These are phyloP conservation scores for Peromyscus californicus DNA, from an alignment of 2,113 vertebrate genomes.

Conservation along the genomic window DNA sequence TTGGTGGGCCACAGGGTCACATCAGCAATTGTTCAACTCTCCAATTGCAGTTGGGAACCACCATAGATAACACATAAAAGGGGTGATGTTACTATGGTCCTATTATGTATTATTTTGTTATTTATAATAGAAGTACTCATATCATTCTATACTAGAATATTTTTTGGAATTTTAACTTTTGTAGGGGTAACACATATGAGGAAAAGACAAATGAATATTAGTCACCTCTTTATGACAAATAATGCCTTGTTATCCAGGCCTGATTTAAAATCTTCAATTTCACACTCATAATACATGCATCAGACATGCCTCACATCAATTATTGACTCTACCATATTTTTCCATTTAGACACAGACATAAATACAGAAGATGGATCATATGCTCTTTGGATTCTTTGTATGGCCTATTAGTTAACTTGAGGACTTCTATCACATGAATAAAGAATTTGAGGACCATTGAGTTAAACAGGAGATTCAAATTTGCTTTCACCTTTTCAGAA, in stretches of 20 bases:
- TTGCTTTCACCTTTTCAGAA: slow-evolving; percentile 17
- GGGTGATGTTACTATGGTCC: neutral
- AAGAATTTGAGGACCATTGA: neutral
- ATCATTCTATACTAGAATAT: neutral
- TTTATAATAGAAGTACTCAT: neutral
- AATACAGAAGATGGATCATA: neutral
- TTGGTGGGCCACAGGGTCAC: neutral
- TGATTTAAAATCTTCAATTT: neutral
- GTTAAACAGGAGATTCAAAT: neutral
- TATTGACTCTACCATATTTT: neutral
- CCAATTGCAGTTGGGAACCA: neutral
- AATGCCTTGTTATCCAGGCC: neutral
- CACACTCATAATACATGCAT: neutral
- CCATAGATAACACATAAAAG: neutral
- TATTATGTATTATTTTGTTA: neutral
- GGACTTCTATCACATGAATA: neutral
- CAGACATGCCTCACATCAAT: neutral
- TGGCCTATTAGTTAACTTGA: slow-evolving; percentile 13
- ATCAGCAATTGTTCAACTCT: neutral
- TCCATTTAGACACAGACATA: neutral
- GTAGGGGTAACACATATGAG: neutral
- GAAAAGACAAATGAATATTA: neutral
- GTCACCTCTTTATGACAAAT: neutral
- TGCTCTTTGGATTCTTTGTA: neutral
- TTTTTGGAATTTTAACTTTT: neutral